Percentiles rank a stretch among this genome's conserved stretches.
Conservation (phyloP, 1,140 invertebrate species). For the Zeugodacus cucurbitae region DNA sequence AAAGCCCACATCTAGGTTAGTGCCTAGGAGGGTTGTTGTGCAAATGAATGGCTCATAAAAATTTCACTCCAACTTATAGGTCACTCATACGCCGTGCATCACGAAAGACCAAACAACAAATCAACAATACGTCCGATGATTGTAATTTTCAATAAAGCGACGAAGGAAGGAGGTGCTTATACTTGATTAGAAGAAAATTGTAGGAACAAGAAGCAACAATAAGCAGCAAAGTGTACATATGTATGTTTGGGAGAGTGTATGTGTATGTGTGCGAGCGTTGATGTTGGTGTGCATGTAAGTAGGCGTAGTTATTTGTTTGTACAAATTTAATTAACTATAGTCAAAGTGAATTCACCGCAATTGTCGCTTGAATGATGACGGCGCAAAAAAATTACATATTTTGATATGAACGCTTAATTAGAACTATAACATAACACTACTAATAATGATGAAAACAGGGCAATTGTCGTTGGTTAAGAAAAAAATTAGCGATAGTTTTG, state of each 20-base stretch:
- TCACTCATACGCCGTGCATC: constrained; percentile 82
- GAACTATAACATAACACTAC: neutral
- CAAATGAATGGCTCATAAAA: too few species aligned
- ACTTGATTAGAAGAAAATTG: neutral
- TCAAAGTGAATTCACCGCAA: neutral
- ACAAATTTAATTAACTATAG: neutral
- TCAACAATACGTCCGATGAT: too few species aligned
- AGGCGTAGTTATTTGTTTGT: neutral
- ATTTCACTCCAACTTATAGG: constrained; percentile 67
- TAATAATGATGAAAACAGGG: neutral
- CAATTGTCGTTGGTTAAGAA: neutral
- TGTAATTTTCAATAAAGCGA: too few species aligned
- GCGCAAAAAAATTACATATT: constrained; percentile 5
- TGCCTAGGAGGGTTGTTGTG: too few species aligned
- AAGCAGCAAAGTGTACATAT: neutral
- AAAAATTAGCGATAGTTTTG: neutral
- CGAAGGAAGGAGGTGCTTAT: neutral
- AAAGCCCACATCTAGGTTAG: constrained; percentile 52
- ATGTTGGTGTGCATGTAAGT: neutral
- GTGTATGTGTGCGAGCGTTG: neutral
- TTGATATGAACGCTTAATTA: constrained; percentile 37
- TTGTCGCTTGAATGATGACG: neutral
- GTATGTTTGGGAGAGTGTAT: neutral
- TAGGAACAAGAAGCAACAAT: neutral
- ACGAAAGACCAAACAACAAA: constrained; percentile 84